phyloP scores from a whole-genome alignment of 2,888 invertebrate genomes.

The Drosophila antonietae region DNA sequence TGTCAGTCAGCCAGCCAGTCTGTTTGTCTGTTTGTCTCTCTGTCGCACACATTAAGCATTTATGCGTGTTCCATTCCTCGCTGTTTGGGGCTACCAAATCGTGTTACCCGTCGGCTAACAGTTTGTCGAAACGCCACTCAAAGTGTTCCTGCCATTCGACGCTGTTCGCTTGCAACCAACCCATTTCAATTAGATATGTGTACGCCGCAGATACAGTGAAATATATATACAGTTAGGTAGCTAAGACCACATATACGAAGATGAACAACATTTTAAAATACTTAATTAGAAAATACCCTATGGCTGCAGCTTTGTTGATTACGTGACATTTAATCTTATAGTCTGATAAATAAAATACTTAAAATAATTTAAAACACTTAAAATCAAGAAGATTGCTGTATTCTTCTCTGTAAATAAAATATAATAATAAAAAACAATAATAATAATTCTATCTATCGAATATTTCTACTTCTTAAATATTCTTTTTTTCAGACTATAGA shows the following conservation, averaged over 20 bases:
- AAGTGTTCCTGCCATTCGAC: constrained; percentile 4
- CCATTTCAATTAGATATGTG: constrained; percentile 32
- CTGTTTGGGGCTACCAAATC: constrained; percentile 13
- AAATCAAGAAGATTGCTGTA: too few species aligned
- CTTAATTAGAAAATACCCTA: neutral
- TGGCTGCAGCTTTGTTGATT: neutral
- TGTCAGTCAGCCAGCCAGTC: neutral
- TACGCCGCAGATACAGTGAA: neutral
- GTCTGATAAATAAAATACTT: too few species aligned
- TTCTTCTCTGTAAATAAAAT: too few species aligned
- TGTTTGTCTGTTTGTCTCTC: constrained; percentile 1
- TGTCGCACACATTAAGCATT: constrained; percentile 29
- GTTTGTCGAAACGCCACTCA: constrained; percentile 23
- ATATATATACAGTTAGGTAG: neutral
- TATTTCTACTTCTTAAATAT: too few species aligned
- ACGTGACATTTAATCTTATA: too few species aligned
- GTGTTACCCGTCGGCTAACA: constrained; percentile 27
- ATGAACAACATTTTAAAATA: neutral
- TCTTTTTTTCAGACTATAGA: too few species aligned
- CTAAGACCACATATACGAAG: too few species aligned
- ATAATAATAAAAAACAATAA: too few species aligned
- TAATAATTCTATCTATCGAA: too few species aligned
- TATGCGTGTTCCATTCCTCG: constrained; percentile 27
- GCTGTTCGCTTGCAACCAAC: neutral
- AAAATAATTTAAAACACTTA: too few species aligned